phyloP scores from a whole-genome alignment of 2,113 vertebrate species.

The Pyrgilauda ruficollis region DNA sequence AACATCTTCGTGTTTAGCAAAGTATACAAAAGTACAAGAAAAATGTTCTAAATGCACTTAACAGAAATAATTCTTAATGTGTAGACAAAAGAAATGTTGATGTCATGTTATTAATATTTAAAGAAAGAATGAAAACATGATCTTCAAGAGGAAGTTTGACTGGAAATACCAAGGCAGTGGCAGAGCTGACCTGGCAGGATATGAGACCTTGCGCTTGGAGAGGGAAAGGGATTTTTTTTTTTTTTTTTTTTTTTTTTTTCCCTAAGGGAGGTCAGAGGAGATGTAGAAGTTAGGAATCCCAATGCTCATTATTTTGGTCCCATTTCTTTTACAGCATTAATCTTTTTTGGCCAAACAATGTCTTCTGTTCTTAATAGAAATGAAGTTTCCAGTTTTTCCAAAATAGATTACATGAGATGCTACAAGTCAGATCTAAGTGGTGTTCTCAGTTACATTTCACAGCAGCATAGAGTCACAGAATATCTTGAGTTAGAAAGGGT shows the following conservation, averaged over 20 bases:
- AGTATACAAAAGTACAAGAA: neutral
- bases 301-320: neutral
- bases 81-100: neutral
- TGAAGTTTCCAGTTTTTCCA: neutral
- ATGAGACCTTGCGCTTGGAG: neutral
- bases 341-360: neutral
- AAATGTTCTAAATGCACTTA: neutral
- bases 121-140: neutral
- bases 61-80: neutral
- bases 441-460: neutral
- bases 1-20: neutral
- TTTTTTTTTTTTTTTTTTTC: neutral
- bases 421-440: neutral
- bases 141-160: neutral
- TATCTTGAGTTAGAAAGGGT: neutral
- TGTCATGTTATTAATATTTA: neutral
- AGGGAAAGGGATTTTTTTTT: neutral
- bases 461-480: rapidly evolving
- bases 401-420: neutral
- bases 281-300: neutral
- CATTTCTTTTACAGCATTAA: neutral
- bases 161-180: neutral
- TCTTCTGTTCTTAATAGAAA: neutral
- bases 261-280: neutral
- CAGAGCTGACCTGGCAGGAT: neutral